Base-by-base conservation (phyloP, 2,888 invertebrate genomes). In the Drosophila flavopinicola region DNA sequence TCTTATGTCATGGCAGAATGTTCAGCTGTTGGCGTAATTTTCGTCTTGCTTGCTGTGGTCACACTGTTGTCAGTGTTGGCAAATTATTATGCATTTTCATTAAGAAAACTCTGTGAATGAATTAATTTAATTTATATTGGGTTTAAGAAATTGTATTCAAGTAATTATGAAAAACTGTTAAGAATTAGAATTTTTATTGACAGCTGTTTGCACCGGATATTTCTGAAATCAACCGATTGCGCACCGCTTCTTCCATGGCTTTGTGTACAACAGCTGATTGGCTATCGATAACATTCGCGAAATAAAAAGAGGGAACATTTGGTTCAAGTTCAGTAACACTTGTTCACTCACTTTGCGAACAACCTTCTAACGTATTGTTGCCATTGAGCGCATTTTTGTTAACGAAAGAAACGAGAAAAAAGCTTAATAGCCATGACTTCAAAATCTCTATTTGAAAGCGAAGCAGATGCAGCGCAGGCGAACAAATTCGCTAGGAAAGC, bases 401-500 rank as follows among this genome's bases (percentile, higher is more conserved):
- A 37, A 48, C 42, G 15, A 45, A 20, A 53, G 17, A 23, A 33
- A 35, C 39, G 38, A 35, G n/a, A n/a, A n/a, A n/a, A n/a, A n/a
- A n/a, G n/a, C n/a, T n/a, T n/a, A n/a, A n/a, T n/a, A n/a, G n/a
- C 29, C 24, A 71, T 71, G 70, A 71, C 75, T 25, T 74, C 70
- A 6, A 90, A 91, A 75, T 90, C 91, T 9, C 78, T 85, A 39
- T 91, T 91, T 63, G 88, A 88, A 51, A 76, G 77, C 35, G 77
- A 85, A 6, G 76, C 60, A 1, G 90, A 90, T 59, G 87, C 83
- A 10, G 77, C 75, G 7, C 73, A 80, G 39, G 59, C 73, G 27
- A 80, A 87, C n/a, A 93, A 92, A 84, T 89, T 95, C 35, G 91
- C 93, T 1, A 93, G 93, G 68, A 95, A 95, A 88, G 93, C 94